Conservation (phyloP, 1,140 invertebrate genomes). For the Atta cephalotes region DNA sequence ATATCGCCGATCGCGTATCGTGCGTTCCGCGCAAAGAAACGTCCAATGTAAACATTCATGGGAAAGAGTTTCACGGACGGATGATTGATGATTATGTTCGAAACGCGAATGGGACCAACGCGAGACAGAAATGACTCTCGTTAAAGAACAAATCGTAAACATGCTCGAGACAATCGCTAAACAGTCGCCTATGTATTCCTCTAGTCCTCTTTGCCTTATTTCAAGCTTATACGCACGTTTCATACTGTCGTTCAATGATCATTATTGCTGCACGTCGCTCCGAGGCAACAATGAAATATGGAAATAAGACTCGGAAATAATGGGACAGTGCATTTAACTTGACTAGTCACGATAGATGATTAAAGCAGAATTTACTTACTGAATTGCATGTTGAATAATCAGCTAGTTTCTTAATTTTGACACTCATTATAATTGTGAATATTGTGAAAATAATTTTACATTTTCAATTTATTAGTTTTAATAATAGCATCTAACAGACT, state of each 20-base stretch:
- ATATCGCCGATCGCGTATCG: background rate
- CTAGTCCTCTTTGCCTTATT: slow-evolving; percentile 3
- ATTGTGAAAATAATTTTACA: background rate
- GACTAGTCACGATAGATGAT: slow-evolving; percentile 20
- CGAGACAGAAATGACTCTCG: slow-evolving; percentile 24
- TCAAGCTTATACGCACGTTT: slow-evolving; percentile 26
- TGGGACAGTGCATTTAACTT: slow-evolving; percentile 7
- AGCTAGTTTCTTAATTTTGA: background rate
- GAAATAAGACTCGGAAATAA: slow-evolving; percentile 48
- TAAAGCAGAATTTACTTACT: slow-evolving; percentile 21
- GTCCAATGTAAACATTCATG: slow-evolving; percentile 40
- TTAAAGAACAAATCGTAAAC: slow-evolving; percentile 57
- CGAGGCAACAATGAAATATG: slow-evolving; percentile 24
- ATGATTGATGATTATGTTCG: slow-evolving; percentile 55
- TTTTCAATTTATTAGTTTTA: background rate
- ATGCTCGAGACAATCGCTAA: slow-evolving; percentile 50
- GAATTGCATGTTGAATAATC: slow-evolving; percentile 11
- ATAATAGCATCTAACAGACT: background rate
- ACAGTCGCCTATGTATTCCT: slow-evolving; percentile 14
- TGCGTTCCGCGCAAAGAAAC: slow-evolving; percentile 23
- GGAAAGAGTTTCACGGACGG: slow-evolving; percentile 7
- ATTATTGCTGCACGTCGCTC: slow-evolving; percentile 34
- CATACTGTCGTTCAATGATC: slow-evolving; percentile 28
- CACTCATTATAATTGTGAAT: background rate
- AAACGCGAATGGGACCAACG: slow-evolving; percentile 39